These are phyloP conservation scores for Drosophila pruinosa DNA, from an alignment of 1,140 invertebrate species.

Conservation along the genomic window DNA sequence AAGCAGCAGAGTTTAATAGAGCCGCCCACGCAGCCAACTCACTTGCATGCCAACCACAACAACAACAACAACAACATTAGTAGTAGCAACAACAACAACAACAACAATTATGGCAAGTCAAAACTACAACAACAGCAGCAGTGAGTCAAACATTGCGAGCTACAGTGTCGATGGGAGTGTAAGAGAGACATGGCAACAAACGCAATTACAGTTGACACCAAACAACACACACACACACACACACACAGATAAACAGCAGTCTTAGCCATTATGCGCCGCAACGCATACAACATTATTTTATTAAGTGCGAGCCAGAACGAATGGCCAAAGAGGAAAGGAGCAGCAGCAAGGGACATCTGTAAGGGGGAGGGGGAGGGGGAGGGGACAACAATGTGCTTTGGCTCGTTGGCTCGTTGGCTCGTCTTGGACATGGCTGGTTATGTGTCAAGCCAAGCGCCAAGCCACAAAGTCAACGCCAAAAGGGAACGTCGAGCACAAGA, in stretches of 20 bases:
- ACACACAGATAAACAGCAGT: background rate
- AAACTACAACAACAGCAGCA: conserved; percentile 7
- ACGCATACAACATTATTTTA: conserved; percentile 73
- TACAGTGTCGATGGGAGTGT: background rate
- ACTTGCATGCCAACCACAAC: conserved; percentile 47
- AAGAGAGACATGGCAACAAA: conserved; percentile 24
- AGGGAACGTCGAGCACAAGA: background rate
- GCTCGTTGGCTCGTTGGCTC: conserved; percentile 20
- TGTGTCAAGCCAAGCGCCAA: conserved; percentile 38
- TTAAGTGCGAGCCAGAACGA: conserved; percentile 54
- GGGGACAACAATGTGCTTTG: conserved; percentile 52
- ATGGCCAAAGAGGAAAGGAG: background rate
- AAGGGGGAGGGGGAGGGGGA: background rate
- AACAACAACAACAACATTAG: background rate
- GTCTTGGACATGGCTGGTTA: conserved; percentile 21
- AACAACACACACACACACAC: conserved; percentile 3
- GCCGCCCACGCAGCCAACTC: conserved; percentile 52
- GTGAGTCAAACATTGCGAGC: background rate
- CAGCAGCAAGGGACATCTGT: background rate
- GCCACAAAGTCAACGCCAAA: conserved; percentile 1
- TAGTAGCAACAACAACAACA: background rate
- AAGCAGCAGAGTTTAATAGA: conserved; percentile 70
- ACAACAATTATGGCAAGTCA: background rate
- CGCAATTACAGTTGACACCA: conserved; percentile 52
- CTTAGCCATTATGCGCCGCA: conserved; percentile 60